Evolutionary conservation across 2,113 vertebrate species (phyloP).

Genomic region (Ellobius talpinus): DNA sequence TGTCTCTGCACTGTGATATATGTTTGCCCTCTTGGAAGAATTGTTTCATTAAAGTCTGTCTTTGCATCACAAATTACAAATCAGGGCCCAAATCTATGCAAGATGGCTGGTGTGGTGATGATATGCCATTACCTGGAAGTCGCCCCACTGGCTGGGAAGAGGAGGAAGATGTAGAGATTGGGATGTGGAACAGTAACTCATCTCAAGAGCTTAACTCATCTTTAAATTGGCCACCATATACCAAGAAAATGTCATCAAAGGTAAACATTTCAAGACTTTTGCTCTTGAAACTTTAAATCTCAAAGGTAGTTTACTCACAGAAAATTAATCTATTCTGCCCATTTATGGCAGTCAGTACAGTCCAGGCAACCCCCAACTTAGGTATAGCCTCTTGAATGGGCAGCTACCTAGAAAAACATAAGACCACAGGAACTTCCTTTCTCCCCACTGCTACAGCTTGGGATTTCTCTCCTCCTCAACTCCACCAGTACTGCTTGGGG

Average conservation of each 20-base stretch:
- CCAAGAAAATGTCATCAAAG: conserved; percentile 95
- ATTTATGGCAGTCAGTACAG: conserved; percentile 53
- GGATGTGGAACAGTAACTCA: conserved; percentile 96
- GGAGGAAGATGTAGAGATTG: conserved; percentile 97
- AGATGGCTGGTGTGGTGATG: conserved; percentile 95
- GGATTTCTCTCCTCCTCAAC: conserved; percentile 72
- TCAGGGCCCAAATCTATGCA: conserved; percentile 96
- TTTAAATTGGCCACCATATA: conserved; percentile 94
- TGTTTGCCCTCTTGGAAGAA: conserved; percentile 3
- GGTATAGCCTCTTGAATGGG: conserved; percentile 43
- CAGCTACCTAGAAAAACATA: conserved; percentile 62
- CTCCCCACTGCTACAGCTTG: conserved; percentile 78
- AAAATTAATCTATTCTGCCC: conserved; percentile 44
- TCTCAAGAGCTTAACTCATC: conserved; percentile 93
- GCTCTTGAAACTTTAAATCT: conserved; percentile 63
- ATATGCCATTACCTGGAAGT: conserved; percentile 88
- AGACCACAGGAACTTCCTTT: conserved; percentile 75
- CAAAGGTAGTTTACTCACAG: conserved; percentile 75
- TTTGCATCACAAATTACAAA: conserved; percentile 58
- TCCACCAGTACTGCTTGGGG: conserved; percentile 57
- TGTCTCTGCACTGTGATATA: background rate
- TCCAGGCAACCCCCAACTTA: conserved; percentile 65
- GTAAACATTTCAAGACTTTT: conserved; percentile 85
- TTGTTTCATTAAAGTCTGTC: conserved; percentile 19
- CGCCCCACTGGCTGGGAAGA: conserved; percentile 94